A percentile compares a stretch with the other conserved stretches of the same genome.
These are phyloP conservation scores for Penaeus chinensis DNA, from an alignment of 1,140 invertebrate genomes.

Conservation along the genomic window DNA sequence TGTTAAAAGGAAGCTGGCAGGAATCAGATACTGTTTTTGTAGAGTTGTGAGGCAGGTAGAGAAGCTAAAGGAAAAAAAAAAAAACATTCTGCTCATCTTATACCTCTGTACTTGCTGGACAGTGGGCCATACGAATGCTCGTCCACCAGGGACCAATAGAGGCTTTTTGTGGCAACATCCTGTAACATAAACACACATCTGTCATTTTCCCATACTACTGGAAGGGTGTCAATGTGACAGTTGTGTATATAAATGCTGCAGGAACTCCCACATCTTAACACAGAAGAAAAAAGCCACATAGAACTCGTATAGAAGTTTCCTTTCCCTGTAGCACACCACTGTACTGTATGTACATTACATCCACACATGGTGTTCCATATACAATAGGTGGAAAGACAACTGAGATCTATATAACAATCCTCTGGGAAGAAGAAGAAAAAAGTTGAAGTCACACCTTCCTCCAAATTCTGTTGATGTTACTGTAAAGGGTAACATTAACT, in stretches of 20 bases:
- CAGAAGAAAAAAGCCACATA: constrained; percentile 57
- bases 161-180: constrained; percentile 94
- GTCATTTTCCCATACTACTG: constrained; percentile 35
- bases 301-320: constrained; percentile 32
- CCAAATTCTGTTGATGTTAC: no score
- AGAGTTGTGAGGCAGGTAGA: background rate
- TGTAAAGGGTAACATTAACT: background rate
- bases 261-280: background rate
- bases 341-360: constrained; percentile 30
- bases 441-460: no score
- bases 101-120: constrained; percentile 95
- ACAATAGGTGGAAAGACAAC: background rate
- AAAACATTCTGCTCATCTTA: constrained; percentile 56
- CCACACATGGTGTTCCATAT: constrained; percentile 32
- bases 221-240: background rate
- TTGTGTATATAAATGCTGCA: no score
- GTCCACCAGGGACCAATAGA: constrained; percentile 90
- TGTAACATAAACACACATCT: constrained; percentile 67
- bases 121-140: constrained; percentile 96
- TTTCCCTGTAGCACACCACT: constrained; percentile 17
- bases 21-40: background rate
- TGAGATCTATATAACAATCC: background rate
- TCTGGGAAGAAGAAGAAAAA: no score
- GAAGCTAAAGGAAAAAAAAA: background rate
- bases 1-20: background rate